phyloP scores from a whole-genome alignment of 2,113 vertebrate genomes.

The Sterrhoptilus dennistouni region DNA sequence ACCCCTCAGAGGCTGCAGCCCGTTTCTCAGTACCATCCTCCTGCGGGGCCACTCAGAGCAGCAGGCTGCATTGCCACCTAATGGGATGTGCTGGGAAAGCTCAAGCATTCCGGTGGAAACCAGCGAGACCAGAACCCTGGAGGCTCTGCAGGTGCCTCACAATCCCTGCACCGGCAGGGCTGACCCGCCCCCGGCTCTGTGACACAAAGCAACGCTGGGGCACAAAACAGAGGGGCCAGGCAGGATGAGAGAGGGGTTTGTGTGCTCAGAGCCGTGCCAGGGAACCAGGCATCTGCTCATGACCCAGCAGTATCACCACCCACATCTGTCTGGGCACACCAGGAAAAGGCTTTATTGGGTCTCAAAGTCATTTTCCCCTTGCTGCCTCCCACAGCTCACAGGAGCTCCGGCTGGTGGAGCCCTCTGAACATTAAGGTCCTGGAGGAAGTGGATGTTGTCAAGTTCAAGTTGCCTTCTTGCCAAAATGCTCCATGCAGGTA shows the following conservation, averaged over 20 bases:
- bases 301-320: not conserved
- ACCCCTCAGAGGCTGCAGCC: not conserved
- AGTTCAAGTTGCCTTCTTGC: not conserved
- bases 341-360: not conserved
- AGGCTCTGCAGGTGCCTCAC: not conserved
- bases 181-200: rapidly evolving
- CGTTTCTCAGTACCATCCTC: rapidly evolving
- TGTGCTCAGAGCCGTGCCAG: not conserved
- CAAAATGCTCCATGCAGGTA: not conserved
- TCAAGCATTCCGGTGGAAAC: not conserved
- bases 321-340: not conserved
- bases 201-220: not conserved
- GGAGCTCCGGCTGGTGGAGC: not conserved
- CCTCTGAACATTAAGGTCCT: not conserved
- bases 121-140: rapidly evolving
- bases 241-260: rapidly evolving
- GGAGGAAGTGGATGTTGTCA: rapidly evolving
- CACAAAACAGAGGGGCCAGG: not conserved
- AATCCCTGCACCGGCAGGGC: rapidly evolving
- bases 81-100: not conserved
- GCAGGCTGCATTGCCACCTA: conserved; percentile 26
- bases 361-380: not conserved
- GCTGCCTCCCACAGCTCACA: not conserved
- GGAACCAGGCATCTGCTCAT: rapidly evolving
- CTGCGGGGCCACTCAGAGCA: not conserved